Conservation (phyloP, 2,797 vertebrate genomes). For the Acropternis orthonyx region DNA sequence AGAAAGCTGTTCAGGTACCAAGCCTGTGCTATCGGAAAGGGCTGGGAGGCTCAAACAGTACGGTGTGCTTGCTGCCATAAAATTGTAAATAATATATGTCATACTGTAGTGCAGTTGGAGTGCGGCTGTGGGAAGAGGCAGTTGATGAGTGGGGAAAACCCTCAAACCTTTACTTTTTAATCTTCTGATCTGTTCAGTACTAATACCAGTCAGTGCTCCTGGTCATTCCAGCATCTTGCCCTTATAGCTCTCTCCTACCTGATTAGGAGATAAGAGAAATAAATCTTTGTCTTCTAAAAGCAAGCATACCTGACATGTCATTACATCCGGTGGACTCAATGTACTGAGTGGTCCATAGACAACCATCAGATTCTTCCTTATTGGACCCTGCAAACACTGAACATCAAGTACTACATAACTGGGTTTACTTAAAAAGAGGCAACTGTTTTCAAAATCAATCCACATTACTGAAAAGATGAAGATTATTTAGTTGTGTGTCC, state of each 20-base stretch:
- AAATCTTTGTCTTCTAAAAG: not conserved
- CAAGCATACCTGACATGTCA: not conserved
- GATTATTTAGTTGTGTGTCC: not conserved
- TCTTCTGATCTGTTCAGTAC: not conserved
- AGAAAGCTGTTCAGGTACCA: not conserved
- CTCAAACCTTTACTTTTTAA: not conserved
- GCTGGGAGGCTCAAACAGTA: not conserved
- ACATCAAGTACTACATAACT: not conserved
- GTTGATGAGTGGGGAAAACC: not conserved
- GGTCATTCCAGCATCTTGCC: not conserved
- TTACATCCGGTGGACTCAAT: not conserved
- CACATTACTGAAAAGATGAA: not conserved
- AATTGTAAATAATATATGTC: not conserved
- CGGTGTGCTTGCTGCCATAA: not conserved
- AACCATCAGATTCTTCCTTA: not conserved
- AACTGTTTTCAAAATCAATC: not conserved
- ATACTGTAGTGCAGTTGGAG: not conserved
- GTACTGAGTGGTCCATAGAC: fast-evolving
- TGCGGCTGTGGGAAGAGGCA: not conserved
- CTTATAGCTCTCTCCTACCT: not conserved
- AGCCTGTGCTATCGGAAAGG: not conserved
- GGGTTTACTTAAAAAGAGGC: not conserved
- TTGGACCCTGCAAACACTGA: not conserved
- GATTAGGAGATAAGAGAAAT: not conserved
- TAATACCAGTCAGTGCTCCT: not conserved